Percentiles rank a stretch among this genome's conserved stretches.
These are phyloP conservation scores for Embiotoca jacksoni DNA, from an alignment of 2,113 vertebrate species.

Conservation along the genomic window DNA sequence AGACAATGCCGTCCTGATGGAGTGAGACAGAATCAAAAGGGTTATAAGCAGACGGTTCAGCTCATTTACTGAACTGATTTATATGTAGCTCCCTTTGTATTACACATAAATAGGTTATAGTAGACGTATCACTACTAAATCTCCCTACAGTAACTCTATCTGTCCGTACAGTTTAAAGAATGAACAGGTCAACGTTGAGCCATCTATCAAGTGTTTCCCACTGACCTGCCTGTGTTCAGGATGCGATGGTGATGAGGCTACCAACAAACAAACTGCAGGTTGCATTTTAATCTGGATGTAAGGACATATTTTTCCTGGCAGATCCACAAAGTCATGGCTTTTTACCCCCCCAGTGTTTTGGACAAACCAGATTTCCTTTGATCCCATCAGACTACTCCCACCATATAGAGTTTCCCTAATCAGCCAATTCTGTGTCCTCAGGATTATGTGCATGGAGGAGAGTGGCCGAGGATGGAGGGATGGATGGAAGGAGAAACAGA, in stretches of 20 bases:
- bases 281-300: neutral
- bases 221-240: neutral
- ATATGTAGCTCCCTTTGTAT: no score
- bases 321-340: constrained; percentile 42
- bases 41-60: neutral
- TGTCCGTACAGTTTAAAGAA: neutral
- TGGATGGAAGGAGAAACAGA: constrained; percentile 22
- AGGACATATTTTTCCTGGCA: neutral
- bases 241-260: neutral
- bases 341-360: constrained; percentile 2
- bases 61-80: no score
- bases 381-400: constrained; percentile 58
- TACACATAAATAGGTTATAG: no score
- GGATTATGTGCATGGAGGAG: constrained; percentile 59
- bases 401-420: constrained; percentile 76
- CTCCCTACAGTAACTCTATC: no score
- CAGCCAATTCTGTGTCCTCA: constrained; percentile 63
- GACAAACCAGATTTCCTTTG: constrained; percentile 45
- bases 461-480: constrained; percentile 45
- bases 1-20: constrained; percentile 91
- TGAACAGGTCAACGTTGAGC: neutral
- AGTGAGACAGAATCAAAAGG: constrained; percentile 17
- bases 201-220: neutral
- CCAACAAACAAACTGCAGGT: neutral
- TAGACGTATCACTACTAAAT: no score